Conservation (phyloP, 1,140 invertebrate genomes). For the Trichonephila inaurata region DNA sequence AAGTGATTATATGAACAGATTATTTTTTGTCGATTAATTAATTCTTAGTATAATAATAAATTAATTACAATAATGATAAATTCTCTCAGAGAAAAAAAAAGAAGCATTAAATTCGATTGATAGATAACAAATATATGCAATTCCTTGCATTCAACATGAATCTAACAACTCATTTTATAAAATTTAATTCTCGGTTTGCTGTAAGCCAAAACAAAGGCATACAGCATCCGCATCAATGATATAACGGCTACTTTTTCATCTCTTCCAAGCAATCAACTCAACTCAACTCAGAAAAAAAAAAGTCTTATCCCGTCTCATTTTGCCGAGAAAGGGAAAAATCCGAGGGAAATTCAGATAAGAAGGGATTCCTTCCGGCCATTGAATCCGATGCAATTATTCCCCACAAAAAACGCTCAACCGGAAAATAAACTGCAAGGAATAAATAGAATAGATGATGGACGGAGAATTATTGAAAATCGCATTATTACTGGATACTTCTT, state of each 20-base stretch:
- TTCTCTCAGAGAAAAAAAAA: too few relatives aligned
- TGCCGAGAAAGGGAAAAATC: neutral
- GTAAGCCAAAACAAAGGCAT: neutral
- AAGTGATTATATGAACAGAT: too few relatives aligned
- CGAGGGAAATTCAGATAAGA: constrained; percentile 32
- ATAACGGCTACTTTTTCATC: neutral
- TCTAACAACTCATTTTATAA: neutral
- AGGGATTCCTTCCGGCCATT: constrained; percentile 57
- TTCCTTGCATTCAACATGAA: too few relatives aligned
- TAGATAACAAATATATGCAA: too few relatives aligned
- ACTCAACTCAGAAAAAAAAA: neutral
- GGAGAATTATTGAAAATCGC: constrained; percentile 70
- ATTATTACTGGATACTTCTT: constrained; percentile 54
- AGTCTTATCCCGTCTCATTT: neutral
- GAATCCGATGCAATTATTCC: constrained; percentile 53
- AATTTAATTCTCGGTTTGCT: neutral
- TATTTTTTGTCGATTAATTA: too few relatives aligned
- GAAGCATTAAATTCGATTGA: too few relatives aligned
- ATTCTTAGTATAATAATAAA: too few relatives aligned
- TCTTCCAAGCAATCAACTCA: constrained; percentile 11
- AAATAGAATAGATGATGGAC: constrained; percentile 46
- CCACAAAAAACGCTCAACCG: neutral
- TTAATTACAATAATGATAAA: too few relatives aligned
- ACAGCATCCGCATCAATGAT: neutral
- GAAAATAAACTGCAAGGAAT: constrained; percentile 50